Base-by-base conservation (phyloP, 2,797 vertebrate genomes). In the Dromococcyx pavoninus region DNA sequence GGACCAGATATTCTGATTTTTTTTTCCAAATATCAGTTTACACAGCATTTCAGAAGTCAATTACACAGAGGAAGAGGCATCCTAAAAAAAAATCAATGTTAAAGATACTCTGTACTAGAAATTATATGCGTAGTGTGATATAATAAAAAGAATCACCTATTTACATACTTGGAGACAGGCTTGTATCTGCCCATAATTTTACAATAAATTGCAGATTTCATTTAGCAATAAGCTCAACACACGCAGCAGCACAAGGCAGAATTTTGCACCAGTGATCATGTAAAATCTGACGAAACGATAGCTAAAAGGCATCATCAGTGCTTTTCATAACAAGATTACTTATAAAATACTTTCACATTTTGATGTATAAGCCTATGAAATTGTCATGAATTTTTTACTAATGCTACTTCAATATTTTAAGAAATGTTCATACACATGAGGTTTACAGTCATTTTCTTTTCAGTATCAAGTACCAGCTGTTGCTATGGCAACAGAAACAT, bases 401-500 rank as follows among this genome's bases (percentile, higher is more conserved):
- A 12, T 23, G 16, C 37, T 41, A 11, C 51, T 67, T 56, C 3
- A 22, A 0, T 8, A 21, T 32, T 65, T 80, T 23, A 48, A 33
- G 88, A 24, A 22, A 5, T 43, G 35, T 78, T 58, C 76, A 23
- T 11, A 35, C 14, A 14, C 6, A 33, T 2, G 43, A 58, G 64
- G 21, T 72, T 79, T 48, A 22, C 69, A 71, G 60, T n/a, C 85
- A 51, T 71, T 39, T 73, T 72, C 79, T 24, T 21, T 54, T 8
- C 35, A 69, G 70, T 54, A 67, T 44, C 61, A 11, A 76, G 51
- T n/a, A 22, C 32, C 25, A 54, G 8, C 46, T 14, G 77, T 93
- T 86, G 62, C 83, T 66, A 81, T 91, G 77, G 91, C 35, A 94
- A 96, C 76, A 44, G 79, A 81, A 32, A 7, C 32, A 81, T 73